These are phyloP conservation scores for Cebidichthys violaceus DNA, from an alignment of 2,113 vertebrate species.

Conservation along the genomic window DNA sequence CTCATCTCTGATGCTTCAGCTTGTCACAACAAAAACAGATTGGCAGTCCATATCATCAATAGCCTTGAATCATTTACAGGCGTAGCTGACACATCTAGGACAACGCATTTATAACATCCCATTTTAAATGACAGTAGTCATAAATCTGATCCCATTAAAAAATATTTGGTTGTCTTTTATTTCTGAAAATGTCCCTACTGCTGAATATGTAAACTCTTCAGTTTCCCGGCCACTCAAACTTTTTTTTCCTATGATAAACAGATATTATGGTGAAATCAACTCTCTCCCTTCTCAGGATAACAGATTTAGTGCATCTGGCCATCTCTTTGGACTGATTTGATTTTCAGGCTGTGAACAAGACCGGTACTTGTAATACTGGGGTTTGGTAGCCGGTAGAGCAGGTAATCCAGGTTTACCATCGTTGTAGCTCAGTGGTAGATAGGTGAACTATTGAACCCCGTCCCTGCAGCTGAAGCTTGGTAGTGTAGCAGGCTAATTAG, in stretches of 20 bases:
- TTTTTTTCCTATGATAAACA: neutral
- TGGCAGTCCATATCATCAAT: slow-evolving; percentile 50
- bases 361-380: slow-evolving; percentile 65
- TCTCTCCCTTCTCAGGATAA: slow-evolving; percentile 31
- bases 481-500: slow-evolving; percentile 76
- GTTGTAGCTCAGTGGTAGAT: slow-evolving; percentile 75
- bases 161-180: slow-evolving; percentile 27
- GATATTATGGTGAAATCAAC: neutral
- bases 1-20: slow-evolving; percentile 27
- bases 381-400: slow-evolving; percentile 65
- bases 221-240: slow-evolving; percentile 27
- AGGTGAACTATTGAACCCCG: slow-evolving; percentile 78
- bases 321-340: slow-evolving; percentile 56
- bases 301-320: slow-evolving; percentile 37
- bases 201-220: neutral
- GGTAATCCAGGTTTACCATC: slow-evolving; percentile 78
- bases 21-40: slow-evolving; percentile 49
- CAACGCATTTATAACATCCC: slow-evolving; percentile 49
- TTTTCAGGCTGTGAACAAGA: slow-evolving; percentile 71
- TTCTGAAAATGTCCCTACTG: neutral
- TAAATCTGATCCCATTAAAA: slow-evolving; percentile 46
- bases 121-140: slow-evolving; percentile 49
- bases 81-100: slow-evolving; percentile 42
- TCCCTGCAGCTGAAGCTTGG: slow-evolving; percentile 72
- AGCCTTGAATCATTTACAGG: slow-evolving; percentile 45